Evolutionary conservation across 1,140 invertebrate species (phyloP).

Genomic region (Drosophila ercepeae): DNA sequence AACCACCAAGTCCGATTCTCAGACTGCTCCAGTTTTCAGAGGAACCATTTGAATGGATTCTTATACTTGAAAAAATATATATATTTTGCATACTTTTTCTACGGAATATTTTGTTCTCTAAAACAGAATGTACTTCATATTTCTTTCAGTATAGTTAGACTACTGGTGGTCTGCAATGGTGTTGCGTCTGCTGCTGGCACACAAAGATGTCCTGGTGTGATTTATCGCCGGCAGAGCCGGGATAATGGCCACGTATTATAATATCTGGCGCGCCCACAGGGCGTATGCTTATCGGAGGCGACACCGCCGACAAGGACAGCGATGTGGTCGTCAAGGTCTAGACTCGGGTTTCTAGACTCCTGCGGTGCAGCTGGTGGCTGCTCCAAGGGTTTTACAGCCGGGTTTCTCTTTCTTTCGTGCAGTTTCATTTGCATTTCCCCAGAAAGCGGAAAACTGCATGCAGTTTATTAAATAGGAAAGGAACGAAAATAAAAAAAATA

Average conservation of each 20-base stretch:
- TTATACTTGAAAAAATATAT: not conserved
- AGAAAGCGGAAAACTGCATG: slow-evolving; percentile 49
- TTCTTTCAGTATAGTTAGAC: slow-evolving; percentile 7
- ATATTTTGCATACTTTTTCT: too few species aligned
- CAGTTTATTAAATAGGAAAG: slow-evolving; percentile 75
- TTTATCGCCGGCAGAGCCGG: slow-evolving; percentile 72
- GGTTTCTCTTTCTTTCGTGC: slow-evolving; percentile 14
- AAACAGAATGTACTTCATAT: not conserved
- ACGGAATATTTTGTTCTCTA: too few species aligned
- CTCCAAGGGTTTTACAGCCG: slow-evolving; percentile 37
- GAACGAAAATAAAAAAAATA: slow-evolving; percentile 26
- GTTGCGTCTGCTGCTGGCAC: slow-evolving; percentile 70
- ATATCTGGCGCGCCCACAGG: slow-evolving; percentile 73
- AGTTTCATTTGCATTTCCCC: slow-evolving; percentile 63
- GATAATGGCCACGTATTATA: slow-evolving; percentile 82
- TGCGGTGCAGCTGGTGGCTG: slow-evolving; percentile 62
- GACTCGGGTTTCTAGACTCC: slow-evolving; percentile 66
- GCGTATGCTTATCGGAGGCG: slow-evolving; percentile 77
- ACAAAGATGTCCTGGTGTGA: slow-evolving; percentile 80
- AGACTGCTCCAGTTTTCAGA: slow-evolving; percentile 57
- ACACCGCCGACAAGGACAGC: slow-evolving; percentile 57
- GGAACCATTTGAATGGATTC: slow-evolving; percentile 26
- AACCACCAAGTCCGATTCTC: slow-evolving; percentile 17
- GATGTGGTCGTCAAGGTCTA: slow-evolving; percentile 68
- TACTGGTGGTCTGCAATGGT: slow-evolving; percentile 42